Conservation (phyloP, 1,140 invertebrate genomes). For the Cotesia vestalis region DNA sequence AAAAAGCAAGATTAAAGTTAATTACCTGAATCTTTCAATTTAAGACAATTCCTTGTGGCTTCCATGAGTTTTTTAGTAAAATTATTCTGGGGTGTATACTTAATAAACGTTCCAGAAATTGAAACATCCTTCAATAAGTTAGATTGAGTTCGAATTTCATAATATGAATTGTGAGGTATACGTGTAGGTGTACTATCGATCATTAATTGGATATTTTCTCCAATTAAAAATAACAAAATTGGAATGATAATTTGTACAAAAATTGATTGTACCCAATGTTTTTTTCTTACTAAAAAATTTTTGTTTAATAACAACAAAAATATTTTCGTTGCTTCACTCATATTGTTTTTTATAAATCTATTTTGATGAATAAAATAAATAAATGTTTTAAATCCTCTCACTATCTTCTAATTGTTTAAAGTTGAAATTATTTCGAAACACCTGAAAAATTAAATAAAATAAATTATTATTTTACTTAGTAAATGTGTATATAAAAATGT, state of each 20-base stretch:
- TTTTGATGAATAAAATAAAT: too few species aligned
- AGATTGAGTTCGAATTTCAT: constrained; percentile 43
- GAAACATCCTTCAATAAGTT: constrained; percentile 39
- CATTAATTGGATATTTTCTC: constrained; percentile 53
- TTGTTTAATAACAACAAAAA: constrained; percentile 57
- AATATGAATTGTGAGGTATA: constrained; percentile 48
- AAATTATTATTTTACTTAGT: too few species aligned
- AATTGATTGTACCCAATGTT: constrained; percentile 54
- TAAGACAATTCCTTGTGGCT: constrained; percentile 45
- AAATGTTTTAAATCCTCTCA: too few species aligned
- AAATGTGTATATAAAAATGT: too few species aligned
- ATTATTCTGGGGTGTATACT: constrained; percentile 49
- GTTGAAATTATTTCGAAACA: too few species aligned
- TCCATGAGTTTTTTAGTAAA: constrained; percentile 48
- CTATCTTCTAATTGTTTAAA: too few species aligned
- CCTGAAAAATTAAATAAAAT: too few species aligned
- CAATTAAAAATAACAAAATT: constrained; percentile 52
- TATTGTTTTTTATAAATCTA: constrained; percentile 6
- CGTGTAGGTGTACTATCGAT: constrained; percentile 42
- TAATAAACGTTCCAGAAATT: neutral
- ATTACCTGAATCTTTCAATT: constrained; percentile 47
- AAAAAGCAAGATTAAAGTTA: constrained; percentile 5
- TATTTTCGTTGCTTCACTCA: constrained; percentile 47
- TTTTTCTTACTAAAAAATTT: constrained; percentile 54
- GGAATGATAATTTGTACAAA: constrained; percentile 57